phyloP scores from a whole-genome alignment of 2,888 invertebrate genomes.

The Noctua fimbriata region DNA sequence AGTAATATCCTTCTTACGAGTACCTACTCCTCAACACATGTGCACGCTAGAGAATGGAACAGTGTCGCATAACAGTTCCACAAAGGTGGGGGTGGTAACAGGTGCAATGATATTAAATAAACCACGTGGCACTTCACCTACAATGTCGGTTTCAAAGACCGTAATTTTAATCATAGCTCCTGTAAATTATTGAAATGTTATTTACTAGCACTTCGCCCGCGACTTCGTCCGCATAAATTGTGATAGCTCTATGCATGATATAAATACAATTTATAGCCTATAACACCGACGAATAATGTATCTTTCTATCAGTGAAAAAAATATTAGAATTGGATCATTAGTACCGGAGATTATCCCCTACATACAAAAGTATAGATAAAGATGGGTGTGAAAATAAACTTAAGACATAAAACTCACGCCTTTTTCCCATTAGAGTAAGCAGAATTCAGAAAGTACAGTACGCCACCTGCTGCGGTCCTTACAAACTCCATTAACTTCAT shows the following conservation, averaged over 20 bases:
- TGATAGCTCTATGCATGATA: too few species aligned
- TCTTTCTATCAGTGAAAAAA: too few species aligned
- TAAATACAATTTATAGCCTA: too few species aligned
- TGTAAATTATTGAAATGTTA: background rate
- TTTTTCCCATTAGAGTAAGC: background rate
- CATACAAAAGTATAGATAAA: background rate
- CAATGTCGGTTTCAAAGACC: conserved; percentile 37
- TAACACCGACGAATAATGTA: too few species aligned
- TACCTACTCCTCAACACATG: conserved; percentile 24
- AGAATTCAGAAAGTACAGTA: background rate
- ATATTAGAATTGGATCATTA: too few species aligned
- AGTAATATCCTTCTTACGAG: background rate
- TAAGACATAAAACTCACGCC: background rate
- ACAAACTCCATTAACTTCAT: background rate
- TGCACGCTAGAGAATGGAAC: conserved; percentile 28
- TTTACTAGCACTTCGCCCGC: too few species aligned
- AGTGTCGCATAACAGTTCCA: conserved; percentile 42
- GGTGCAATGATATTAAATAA: conserved; percentile 43
- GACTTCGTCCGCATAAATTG: too few species aligned
- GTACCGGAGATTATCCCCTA: too few species aligned
- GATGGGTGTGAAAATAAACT: background rate
- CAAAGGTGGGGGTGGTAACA: conserved; percentile 40
- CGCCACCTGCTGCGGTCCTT: background rate
- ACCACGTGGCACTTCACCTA: conserved; percentile 34
- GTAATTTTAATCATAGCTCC: conserved; percentile 41